Percentiles rank a stretch among this genome's conserved stretches.
phyloP scores from a whole-genome alignment of 1,140 invertebrate genomes.

The Drosophila eugracilis region DNA sequence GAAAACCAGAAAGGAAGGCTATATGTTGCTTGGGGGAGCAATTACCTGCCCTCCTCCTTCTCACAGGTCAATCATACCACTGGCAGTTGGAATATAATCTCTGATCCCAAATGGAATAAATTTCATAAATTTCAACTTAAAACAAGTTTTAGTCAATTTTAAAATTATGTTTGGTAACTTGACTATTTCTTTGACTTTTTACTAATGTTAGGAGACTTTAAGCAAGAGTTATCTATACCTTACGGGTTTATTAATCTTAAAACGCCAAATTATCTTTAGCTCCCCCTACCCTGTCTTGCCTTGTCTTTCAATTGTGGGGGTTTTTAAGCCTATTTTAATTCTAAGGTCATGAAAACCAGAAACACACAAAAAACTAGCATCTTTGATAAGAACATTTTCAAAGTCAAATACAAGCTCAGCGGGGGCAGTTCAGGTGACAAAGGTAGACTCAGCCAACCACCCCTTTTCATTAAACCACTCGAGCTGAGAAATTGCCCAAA shows the following conservation, averaged over 20 bases:
- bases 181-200: too few species aligned
- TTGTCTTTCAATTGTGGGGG: not conserved
- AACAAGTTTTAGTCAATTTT: not conserved
- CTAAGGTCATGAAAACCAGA: conserved; percentile 1
- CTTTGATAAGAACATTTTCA: not conserved
- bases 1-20: conserved; percentile 28
- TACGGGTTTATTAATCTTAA: too few species aligned
- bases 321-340: not conserved
- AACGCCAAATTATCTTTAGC: too few species aligned
- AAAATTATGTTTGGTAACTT: too few species aligned
- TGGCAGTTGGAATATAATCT: too few species aligned
- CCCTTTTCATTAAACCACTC: conserved; percentile 13
- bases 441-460: not conserved
- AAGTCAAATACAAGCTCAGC: not conserved
- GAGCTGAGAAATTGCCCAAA: conserved; percentile 17
- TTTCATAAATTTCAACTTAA: not conserved
- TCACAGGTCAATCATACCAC: conserved; percentile 20
- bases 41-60: conserved; percentile 11
- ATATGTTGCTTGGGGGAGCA: not conserved
- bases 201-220: too few species aligned
- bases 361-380: not conserved
- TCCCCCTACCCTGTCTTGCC: too few species aligned
- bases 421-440: conserved; percentile 1
- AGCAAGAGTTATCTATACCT: too few species aligned
- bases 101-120: not conserved